These are phyloP conservation scores for Pissodes strobi DNA, from an alignment of 1,140 invertebrate species.

Conservation along the genomic window DNA sequence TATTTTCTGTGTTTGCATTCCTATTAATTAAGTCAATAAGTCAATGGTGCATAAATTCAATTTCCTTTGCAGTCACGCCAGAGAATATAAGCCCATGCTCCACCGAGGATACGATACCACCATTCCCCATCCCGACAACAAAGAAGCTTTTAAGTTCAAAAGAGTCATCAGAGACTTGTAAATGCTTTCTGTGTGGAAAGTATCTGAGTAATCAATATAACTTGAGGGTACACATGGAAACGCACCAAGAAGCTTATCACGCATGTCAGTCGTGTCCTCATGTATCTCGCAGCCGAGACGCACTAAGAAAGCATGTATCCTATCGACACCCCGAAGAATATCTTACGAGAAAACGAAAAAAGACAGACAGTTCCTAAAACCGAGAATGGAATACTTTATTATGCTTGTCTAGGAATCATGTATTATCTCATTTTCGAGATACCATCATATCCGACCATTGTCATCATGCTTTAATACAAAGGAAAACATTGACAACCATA, in stretches of 20 bases:
- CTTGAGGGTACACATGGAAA: slow-evolving; percentile 85
- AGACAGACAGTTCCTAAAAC: slow-evolving; percentile 37
- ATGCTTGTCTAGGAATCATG: no score
- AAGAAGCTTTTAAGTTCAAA: slow-evolving; percentile 32
- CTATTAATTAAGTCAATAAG: no score
- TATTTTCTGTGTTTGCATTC: no score
- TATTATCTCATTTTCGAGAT: no score
- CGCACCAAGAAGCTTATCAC: slow-evolving; percentile 80
- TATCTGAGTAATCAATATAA: slow-evolving; percentile 89
- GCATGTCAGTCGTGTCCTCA: slow-evolving; percentile 83
- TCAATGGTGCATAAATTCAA: no score
- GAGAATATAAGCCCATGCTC: slow-evolving; percentile 34
- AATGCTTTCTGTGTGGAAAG: slow-evolving; percentile 82
- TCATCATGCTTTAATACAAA: no score
- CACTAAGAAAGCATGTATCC: slow-evolving; percentile 84
- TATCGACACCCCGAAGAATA: slow-evolving; percentile 74
- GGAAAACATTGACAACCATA: no score
- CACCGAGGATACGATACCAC: slow-evolving; percentile 14
- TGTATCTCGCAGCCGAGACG: slow-evolving; percentile 82
- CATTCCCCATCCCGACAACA: slow-evolving; percentile 8
- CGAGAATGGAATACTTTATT: no score
- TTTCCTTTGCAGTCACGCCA: slow-evolving; percentile 13
- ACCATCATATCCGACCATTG: no score
- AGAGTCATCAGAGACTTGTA: slow-evolving; percentile 54
- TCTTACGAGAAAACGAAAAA: slow-evolving; percentile 51